phyloP scores from a whole-genome alignment of 30 jellyfish, hydroid and myxozoan species.

The Aurelia aurita region DNA sequence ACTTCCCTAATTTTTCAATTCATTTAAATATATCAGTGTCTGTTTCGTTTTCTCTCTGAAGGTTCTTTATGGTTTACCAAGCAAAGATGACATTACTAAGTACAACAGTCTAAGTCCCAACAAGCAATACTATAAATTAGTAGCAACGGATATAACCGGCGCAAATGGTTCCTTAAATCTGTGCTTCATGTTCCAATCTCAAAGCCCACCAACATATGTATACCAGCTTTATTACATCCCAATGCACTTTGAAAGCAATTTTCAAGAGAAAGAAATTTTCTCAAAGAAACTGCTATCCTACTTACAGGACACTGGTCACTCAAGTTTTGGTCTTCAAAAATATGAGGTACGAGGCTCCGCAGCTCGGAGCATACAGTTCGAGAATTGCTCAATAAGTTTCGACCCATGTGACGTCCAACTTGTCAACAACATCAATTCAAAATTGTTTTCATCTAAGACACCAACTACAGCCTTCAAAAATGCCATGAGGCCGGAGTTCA shows the following conservation, averaged over 20 bases:
- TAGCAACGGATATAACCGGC: slow-evolving; percentile 78
- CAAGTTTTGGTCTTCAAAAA: slow-evolving; percentile 20
- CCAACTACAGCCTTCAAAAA: slow-evolving; percentile 10
- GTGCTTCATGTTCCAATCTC: slow-evolving; percentile 15
- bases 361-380: slow-evolving; percentile 24
- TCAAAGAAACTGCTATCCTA: slow-evolving; percentile 9
- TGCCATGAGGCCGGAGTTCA: slow-evolving; percentile 49
- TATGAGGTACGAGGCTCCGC: not conserved
- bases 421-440: slow-evolving; percentile 26
- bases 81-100: slow-evolving; percentile 18
- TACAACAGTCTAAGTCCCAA: slow-evolving; percentile 6
- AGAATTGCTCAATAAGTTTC: slow-evolving; percentile 61
- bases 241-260: slow-evolving; percentile 7
- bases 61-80: slow-evolving; percentile 51
- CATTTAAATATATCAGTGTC: too few relatives aligned
- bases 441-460: not conserved
- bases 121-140: slow-evolving; percentile 37
- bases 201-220: slow-evolving; percentile 18
- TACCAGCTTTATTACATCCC: slow-evolving; percentile 27
- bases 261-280: slow-evolving; percentile 28
- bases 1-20: too few relatives aligned
- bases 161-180: slow-evolving; percentile 45
- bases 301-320: not conserved
- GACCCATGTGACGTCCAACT: slow-evolving; percentile 64
- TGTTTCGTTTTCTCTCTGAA: not conserved